Conservation (phyloP, 2,888 invertebrate species). For the Conops quadrifasciatus region DNA sequence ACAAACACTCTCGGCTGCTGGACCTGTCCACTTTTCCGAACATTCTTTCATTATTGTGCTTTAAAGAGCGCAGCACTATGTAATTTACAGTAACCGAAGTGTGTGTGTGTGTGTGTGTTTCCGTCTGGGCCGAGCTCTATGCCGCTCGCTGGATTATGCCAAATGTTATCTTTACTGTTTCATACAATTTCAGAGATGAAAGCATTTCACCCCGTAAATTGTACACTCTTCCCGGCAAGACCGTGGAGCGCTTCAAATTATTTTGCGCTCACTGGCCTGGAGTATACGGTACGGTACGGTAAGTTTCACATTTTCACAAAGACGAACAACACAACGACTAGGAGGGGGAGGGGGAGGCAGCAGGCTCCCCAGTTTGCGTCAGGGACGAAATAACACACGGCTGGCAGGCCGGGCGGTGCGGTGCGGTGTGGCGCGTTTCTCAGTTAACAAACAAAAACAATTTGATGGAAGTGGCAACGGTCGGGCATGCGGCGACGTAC, state of each 20-base stretch:
- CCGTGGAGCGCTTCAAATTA: constrained; percentile 1
- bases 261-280: constrained; percentile 18
- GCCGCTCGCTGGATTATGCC: not conserved
- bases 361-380: not conserved
- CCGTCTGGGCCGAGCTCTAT: too few species aligned
- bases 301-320: constrained; percentile 1
- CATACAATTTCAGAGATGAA: constrained; percentile 39
- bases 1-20: too few species aligned
- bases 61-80: too few species aligned
- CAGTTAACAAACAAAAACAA: constrained; percentile 1
- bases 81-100: not conserved
- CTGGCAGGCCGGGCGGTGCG: not conserved
- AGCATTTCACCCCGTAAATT: constrained; percentile 47
- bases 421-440: not conserved
- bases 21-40: too few species aligned
- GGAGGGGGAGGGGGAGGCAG: not conserved
- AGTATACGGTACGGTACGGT: constrained; percentile 13
- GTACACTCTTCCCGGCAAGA: constrained; percentile 36
- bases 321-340: not conserved
- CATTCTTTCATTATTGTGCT: too few species aligned
- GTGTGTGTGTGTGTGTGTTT: not conserved
- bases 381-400: constrained; percentile 1
- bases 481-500: constrained; percentile 12
- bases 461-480: constrained; percentile 19
- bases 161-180: constrained; percentile 25